Percentiles rank a stretch among this genome's conserved stretches.
phyloP scores from a whole-genome alignment of 2,113 vertebrate genomes.

The Labeo rohita region DNA sequence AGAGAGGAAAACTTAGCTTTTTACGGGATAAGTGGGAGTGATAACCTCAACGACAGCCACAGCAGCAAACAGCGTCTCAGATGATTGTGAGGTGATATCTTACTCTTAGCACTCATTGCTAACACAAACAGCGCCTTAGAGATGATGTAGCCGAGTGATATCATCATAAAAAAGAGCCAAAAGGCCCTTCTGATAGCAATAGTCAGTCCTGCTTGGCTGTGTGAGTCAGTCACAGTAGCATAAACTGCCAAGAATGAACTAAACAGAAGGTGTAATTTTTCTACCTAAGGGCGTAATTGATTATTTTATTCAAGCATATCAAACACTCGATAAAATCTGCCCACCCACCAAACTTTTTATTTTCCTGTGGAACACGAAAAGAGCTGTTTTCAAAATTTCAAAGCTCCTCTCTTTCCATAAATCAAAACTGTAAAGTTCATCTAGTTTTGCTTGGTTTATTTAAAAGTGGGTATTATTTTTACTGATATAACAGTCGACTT shows the following conservation, averaged over 20 bases:
- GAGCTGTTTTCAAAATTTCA: neutral
- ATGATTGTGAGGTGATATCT: conserved; percentile 8
- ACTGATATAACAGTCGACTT: neutral
- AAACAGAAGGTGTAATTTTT: neutral
- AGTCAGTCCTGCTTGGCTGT: neutral
- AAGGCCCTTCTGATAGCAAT: neutral
- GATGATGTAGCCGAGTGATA: neutral
- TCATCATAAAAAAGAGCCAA: neutral
- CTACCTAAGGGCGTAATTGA: neutral
- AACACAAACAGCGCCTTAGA: neutral
- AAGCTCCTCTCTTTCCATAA: neutral
- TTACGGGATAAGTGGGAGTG: neutral
- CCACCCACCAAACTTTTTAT: neutral
- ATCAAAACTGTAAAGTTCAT: neutral
- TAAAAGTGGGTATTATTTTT: neutral
- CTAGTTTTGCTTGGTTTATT: neutral
- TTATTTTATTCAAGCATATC: neutral
- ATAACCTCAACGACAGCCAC: neutral
- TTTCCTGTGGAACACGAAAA: neutral
- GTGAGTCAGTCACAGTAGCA: neutral
- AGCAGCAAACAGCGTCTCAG: neutral
- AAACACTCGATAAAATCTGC: neutral
- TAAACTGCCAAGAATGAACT: neutral
- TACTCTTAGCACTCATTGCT: neutral
- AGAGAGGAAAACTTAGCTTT: neutral